Evolutionary conservation across 2,113 vertebrate species (phyloP).

Genomic region (Paedocypris sp.): DNA sequence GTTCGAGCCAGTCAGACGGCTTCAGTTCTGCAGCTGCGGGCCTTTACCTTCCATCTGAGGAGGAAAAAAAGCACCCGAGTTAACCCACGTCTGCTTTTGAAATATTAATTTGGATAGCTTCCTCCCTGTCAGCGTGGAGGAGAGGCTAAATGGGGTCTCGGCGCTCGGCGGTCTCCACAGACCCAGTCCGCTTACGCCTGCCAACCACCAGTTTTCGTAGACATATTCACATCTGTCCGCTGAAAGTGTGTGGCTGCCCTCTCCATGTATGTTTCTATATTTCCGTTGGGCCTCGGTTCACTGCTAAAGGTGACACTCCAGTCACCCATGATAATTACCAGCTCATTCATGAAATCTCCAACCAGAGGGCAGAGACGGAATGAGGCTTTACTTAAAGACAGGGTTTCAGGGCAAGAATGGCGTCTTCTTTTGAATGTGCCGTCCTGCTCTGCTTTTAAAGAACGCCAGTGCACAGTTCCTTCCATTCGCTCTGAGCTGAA

Average conservation of each 20-base stretch:
- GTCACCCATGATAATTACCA: slow-evolving; percentile 60
- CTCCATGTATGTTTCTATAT: not conserved
- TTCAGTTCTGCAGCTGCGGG: slow-evolving; percentile 30
- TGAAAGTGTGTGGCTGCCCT: slow-evolving; percentile 12
- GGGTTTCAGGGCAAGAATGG: not conserved
- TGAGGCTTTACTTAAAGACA: slow-evolving; percentile 15
- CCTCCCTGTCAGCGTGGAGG: slow-evolving; percentile 10
- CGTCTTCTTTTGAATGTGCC: slow-evolving; percentile 9
- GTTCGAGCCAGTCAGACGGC: slow-evolving; percentile 16
- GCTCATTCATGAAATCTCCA: slow-evolving; percentile 59
- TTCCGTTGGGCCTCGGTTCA: slow-evolving; percentile 1
- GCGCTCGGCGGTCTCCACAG: not conserved
- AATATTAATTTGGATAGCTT: slow-evolving; percentile 11
- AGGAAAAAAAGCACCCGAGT: no score
- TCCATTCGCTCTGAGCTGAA: no score
- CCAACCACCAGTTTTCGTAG: slow-evolving; percentile 10
- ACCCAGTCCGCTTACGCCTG: slow-evolving; percentile 10
- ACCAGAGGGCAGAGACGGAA: slow-evolving; percentile 35
- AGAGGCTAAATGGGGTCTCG: slow-evolving; percentile 12
- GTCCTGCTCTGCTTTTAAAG: not conserved
- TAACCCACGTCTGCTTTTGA: slow-evolving; percentile 20
- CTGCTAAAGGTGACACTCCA: slow-evolving; percentile 54
- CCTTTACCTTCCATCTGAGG: not conserved
- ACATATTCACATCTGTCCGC: slow-evolving; percentile 44
- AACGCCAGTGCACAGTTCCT: not conserved